Percentiles rank a stretch among this genome's conserved stretches.
Evolutionary conservation across 2,113 vertebrate genomes (phyloP).

Genomic region (Raja brachyura): DNA sequence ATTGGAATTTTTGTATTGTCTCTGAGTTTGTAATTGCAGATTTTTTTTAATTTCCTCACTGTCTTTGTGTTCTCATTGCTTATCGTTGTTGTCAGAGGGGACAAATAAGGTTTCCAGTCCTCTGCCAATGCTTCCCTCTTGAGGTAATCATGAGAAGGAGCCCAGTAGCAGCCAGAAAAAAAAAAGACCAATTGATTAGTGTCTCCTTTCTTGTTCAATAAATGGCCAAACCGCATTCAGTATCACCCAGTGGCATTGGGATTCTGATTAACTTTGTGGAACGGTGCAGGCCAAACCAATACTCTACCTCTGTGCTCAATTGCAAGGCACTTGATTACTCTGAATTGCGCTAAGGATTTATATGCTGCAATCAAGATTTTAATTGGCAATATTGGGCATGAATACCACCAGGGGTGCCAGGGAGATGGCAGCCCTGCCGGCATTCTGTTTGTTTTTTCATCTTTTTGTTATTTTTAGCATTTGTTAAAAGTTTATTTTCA

Average conservation of each 20-base stretch:
- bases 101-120: background rate
- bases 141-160: background rate
- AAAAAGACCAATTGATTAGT: background rate
- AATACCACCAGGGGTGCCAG: too few species aligned
- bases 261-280: background rate
- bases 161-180: background rate
- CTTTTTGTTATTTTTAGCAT: too few species aligned
- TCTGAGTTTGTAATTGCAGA: too few species aligned
- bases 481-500: too few species aligned
- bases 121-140: background rate
- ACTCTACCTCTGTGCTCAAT: background rate
- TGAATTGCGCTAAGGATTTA: background rate
- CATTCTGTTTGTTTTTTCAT: too few species aligned
- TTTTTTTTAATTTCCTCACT: background rate
- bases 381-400: background rate
- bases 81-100: background rate
- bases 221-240: background rate
- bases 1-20: too few species aligned
- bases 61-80: background rate
- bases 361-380: background rate
- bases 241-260: background rate
- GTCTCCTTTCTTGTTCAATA: background rate
- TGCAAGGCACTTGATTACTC: background rate
- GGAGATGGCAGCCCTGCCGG: too few species aligned
- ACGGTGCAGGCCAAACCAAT: background rate